Percentiles rank a stretch among this genome's conserved stretches.
Conservation (phyloP, 2,797 vertebrate species). For the Sciaenops ocellatus region DNA sequence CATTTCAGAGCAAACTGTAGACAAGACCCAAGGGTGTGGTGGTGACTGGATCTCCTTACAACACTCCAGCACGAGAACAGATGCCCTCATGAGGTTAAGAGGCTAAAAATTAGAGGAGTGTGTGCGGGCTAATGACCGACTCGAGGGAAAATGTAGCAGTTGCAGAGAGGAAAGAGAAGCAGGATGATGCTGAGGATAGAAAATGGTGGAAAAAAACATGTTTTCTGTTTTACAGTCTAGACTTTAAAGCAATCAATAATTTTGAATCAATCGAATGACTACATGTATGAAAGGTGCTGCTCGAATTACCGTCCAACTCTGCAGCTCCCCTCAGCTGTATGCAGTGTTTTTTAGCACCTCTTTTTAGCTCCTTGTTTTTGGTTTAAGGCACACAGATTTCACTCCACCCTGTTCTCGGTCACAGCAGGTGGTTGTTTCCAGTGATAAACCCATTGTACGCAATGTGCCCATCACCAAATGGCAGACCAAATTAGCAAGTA, state of each 20-base stretch:
- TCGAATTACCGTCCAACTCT: neutral
- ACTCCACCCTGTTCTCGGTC: neutral
- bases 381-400: neutral
- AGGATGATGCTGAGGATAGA: conserved; percentile 1
- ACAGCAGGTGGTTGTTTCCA: neutral
- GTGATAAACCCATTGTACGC: neutral
- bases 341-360: no score
- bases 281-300: neutral
- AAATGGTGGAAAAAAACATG: neutral
- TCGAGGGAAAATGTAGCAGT: conserved; percentile 30
- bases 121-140: conserved; percentile 51
- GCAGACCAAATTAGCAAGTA: neutral
- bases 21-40: conserved; percentile 70
- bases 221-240: neutral
- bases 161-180: conserved; percentile 29
- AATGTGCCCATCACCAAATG: neutral
- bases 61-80: conserved; percentile 21
- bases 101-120: conserved; percentile 57
- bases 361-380: conserved; percentile 9
- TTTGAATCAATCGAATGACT: conserved; percentile 8
- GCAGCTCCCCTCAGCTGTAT: neutral
- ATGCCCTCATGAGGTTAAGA: conserved; percentile 66
- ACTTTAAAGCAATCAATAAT: conserved; percentile 4
- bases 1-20: conserved; percentile 76
- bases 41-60: conserved; percentile 78